Evolutionary conservation across 2,888 invertebrate genomes (phyloP).

Genomic region (Euplagia quadripunctaria): DNA sequence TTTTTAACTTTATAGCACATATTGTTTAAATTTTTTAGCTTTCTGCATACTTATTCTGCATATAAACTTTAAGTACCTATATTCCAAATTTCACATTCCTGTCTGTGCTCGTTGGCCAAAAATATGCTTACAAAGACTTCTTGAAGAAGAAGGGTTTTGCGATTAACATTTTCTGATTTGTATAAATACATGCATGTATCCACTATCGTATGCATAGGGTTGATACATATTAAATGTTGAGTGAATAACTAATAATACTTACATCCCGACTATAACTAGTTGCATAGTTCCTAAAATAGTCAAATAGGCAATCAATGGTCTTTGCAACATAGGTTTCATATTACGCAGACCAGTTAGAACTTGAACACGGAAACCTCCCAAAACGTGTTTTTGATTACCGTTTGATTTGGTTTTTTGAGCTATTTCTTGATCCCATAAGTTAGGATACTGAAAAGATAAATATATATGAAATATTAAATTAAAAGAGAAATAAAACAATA

Average conservation of each 20-base stretch:
- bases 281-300: slow-evolving; percentile 52
- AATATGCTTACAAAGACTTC: no score
- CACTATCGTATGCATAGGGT: no score
- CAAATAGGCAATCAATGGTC: slow-evolving; percentile 57
- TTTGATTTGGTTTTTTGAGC: slow-evolving; percentile 31
- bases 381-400: slow-evolving; percentile 11
- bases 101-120: no score
- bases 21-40: no score
- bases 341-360: slow-evolving; percentile 58
- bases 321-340: slow-evolving; percentile 60
- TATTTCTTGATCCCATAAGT: slow-evolving; percentile 61
- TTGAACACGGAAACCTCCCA: slow-evolving; percentile 29
- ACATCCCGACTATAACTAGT: slow-evolving; percentile 62
- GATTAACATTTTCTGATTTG: no score
- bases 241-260: slow-evolving; percentile 41
- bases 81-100: no score
- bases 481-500: background rate
- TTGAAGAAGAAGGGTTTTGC: no score
- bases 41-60: no score
- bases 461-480: background rate
- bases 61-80: no score
- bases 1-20: no score
- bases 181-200: no score
- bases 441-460: slow-evolving; percentile 51
- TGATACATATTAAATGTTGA: no score